Evolutionary conservation across 2,797 vertebrate species (phyloP).

Genomic region (Chaetophractus vellerosus): DNA sequence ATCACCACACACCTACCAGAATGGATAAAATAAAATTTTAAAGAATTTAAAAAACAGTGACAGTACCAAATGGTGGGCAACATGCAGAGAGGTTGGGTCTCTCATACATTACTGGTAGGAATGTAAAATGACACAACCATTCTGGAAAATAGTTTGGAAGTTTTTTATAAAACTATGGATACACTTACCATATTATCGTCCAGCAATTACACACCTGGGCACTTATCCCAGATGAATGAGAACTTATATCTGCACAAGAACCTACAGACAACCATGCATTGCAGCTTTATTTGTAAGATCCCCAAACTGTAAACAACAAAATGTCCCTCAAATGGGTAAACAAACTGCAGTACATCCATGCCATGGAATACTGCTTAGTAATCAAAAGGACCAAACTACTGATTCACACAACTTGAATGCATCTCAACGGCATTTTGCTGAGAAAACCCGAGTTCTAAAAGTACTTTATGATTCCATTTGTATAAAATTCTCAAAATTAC

Average conservation of each 20-base stretch:
- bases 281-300: not conserved
- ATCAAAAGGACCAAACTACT: not conserved
- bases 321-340: not conserved
- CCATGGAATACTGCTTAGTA: not conserved
- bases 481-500: not conserved
- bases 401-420: not conserved
- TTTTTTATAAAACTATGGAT: conserved; percentile 33
- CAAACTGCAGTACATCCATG: not conserved
- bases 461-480: not conserved
- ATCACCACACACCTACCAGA: not conserved
- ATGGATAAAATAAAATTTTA: not conserved
- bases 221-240: not conserved
- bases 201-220: not conserved
- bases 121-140: not conserved
- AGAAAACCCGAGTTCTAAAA: not conserved
- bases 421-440: not conserved
- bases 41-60: not conserved
- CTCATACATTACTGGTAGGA: not conserved
- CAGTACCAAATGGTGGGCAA: not conserved
- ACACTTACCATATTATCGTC: not conserved
- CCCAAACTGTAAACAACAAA: not conserved
- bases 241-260: not conserved
- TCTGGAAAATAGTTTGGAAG: not conserved
- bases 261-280: not conserved
- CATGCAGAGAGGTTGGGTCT: not conserved